Conservation (phyloP, 2,888 invertebrate genomes). For the Omphaloscelis lunosa region DNA sequence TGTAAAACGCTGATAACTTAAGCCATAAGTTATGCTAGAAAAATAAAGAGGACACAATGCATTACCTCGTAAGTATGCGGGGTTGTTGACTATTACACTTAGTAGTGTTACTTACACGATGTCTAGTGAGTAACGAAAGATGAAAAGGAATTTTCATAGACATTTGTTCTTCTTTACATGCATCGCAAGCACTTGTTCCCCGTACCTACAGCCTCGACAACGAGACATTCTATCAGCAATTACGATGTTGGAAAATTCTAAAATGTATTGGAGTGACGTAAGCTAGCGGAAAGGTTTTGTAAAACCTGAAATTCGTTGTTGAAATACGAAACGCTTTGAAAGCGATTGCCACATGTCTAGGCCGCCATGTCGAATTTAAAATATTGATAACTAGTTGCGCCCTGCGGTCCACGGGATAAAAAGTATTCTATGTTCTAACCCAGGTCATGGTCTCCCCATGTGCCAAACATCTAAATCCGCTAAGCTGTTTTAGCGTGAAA, state of each 20-base stretch:
- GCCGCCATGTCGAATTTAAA: background rate
- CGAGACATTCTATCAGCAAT: background rate
- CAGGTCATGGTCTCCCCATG: too few species aligned
- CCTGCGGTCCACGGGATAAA: too few species aligned
- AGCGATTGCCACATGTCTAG: background rate
- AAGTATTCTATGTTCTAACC: too few species aligned
- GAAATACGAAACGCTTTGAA: background rate
- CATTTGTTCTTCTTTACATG: background rate
- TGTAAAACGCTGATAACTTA: constrained; percentile 18
- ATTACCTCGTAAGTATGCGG: background rate
- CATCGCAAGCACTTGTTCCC: too few species aligned
- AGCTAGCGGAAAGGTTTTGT: background rate
- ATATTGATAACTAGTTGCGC: background rate
- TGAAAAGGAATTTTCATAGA: background rate
- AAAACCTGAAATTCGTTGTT: background rate
- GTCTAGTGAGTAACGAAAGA: background rate
- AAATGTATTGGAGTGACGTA: background rate
- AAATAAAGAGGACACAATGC: constrained; percentile 21
- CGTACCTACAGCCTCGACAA: background rate
- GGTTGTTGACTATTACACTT: constrained; percentile 12
- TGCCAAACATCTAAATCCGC: too few species aligned
- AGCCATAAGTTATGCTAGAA: constrained; percentile 22
- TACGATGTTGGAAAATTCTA: background rate
- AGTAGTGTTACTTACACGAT: background rate
- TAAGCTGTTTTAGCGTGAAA: too few species aligned